Base-by-base conservation (phyloP, 37 sponge, comb jelly and placozoan genomes). In the Oopsacas minuta region DNA sequence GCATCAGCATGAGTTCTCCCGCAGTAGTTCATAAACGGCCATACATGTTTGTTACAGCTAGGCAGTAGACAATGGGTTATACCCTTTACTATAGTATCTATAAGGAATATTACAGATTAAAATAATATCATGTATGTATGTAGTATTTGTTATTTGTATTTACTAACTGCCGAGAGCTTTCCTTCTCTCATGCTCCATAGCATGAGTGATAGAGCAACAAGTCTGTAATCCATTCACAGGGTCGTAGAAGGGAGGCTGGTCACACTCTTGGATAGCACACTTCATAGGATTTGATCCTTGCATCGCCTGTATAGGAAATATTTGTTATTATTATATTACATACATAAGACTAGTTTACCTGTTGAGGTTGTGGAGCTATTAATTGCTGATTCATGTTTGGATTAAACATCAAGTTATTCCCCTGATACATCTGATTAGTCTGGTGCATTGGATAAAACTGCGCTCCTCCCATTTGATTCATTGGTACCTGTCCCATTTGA, bases 11-110 rank as follows among this genome's bases (percentile, higher is more conserved):
- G 94, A 22, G 88, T 88, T 82, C 81, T 91, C 20, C 94, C 87
- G 38, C 94, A 93, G 88, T 93, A 93, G 88, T 93, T 93, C 86
- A 81, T 85, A 81, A 93, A 93, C 0, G 94, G 94, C 94, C 94
- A 93, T 23, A 83, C 84, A 39, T 81, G 84, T 7, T 82, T 83
- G 85, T 69, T 87, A 82, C 94, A 93, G 36, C 83, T 82, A 0
- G 94, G 94, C 0, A 93, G 87, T 7, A 91, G 86, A 82, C 94
- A 93, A 83, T 93, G 94, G 0, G 94, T 93, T 28, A 91, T 37
- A 0, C 94, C 94, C 81, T 93, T 93, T 20, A 89, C 75, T 36
- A 93, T 52, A 1, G 83, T 52, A 28, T 38, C 75, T 61, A 12
- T 25, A 3, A 46, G 51, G 51, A 46, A 12, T 22, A 12, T 46